Evolutionary conservation across 2,797 vertebrate genomes (phyloP).

Genomic region (Rhodeus uyekii): DNA sequence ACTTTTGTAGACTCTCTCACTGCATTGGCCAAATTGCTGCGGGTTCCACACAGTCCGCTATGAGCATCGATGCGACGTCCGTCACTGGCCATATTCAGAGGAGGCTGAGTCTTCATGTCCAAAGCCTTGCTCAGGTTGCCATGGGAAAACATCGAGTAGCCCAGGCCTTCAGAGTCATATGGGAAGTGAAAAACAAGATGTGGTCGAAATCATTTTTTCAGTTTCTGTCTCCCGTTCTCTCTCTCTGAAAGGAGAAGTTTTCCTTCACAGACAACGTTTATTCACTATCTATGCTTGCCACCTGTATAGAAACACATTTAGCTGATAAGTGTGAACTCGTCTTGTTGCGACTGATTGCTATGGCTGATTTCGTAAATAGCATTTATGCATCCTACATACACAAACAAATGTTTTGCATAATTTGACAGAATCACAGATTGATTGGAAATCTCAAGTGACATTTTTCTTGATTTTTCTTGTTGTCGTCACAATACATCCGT

Average conservation of each 20-base stretch:
- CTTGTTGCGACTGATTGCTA: not conserved
- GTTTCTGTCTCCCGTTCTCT: conserved; percentile 40
- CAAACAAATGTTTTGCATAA: not conserved
- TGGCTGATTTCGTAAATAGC: not conserved
- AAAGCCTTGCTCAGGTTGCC: conserved; percentile 77
- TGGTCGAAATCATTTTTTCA: conserved; percentile 58
- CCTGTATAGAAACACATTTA: conserved; percentile 22
- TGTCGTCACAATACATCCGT: not conserved
- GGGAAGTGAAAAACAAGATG: conserved; percentile 74
- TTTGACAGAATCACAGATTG: not conserved
- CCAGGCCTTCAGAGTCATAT: conserved; percentile 74
- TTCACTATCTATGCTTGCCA: conserved; percentile 44
- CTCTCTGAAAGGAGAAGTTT: conserved; percentile 62
- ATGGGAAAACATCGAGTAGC: conserved; percentile 84
- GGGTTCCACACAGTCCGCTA: conserved; percentile 62
- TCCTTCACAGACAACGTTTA: conserved; percentile 57
- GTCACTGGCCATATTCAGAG: conserved; percentile 77
- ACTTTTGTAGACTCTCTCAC: conserved; percentile 71
- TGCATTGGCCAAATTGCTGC: conserved; percentile 67
- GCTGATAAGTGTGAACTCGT: conserved; percentile 26
- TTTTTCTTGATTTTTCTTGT: not conserved
- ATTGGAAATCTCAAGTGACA: not conserved
- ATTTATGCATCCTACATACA: not conserved
- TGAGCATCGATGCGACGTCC: conserved; percentile 74
- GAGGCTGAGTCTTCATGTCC: conserved; percentile 83